Conservation (phyloP, 1,140 invertebrate species). For the Oncopeltus fasciatus region DNA sequence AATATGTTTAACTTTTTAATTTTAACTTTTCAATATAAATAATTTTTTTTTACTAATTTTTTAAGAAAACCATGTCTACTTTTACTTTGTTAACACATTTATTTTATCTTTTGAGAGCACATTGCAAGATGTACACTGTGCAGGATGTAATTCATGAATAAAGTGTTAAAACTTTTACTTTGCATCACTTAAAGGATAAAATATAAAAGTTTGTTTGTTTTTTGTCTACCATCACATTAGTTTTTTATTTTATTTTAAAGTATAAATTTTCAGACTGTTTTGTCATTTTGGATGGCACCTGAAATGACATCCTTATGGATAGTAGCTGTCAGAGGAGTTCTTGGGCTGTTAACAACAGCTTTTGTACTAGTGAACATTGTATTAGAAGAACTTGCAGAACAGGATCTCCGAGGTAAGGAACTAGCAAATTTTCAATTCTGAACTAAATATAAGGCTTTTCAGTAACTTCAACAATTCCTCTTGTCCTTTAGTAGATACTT, state of each 20-base stretch:
- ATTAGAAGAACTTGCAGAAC: neutral
- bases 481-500: no score
- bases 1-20: no score
- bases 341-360: neutral
- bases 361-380: neutral
- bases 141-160: no score
- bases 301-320: conserved; percentile 16
- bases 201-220: neutral
- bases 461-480: no score
- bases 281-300: conserved; percentile 20
- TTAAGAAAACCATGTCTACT: no score
- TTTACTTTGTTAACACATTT: no score
- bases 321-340: neutral
- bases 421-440: neutral
- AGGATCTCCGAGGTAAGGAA: neutral
- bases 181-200: no score
- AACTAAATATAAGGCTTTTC: neutral
- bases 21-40: no score
- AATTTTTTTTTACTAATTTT: no score
- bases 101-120: no score
- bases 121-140: no score
- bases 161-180: no score
- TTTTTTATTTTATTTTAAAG: neutral
- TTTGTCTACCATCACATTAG: neutral
- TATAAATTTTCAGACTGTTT: conserved; percentile 16